These are phyloP conservation scores for Bombus haemorrhoidalis DNA, from an alignment of 1,140 invertebrate species.

Conservation along the genomic window DNA sequence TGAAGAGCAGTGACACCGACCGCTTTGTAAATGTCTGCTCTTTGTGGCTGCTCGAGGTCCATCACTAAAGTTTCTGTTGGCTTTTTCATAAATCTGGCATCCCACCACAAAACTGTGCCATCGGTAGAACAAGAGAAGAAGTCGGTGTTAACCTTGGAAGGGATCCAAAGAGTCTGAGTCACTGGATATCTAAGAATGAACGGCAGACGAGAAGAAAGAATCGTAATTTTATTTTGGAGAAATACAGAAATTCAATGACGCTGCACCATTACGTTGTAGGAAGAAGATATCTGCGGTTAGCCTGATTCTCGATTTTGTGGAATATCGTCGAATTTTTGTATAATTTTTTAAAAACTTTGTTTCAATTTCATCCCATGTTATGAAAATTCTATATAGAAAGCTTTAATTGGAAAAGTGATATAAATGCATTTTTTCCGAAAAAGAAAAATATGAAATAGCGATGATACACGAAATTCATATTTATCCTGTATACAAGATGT, in stretches of 20 bases:
- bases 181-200: constrained; percentile 85
- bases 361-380: no score
- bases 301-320: no score
- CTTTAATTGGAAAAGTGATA: no score
- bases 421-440: no score
- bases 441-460: no score
- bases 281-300: no score
- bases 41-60: constrained; percentile 87
- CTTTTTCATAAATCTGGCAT: constrained; percentile 90
- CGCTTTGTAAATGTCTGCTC: constrained; percentile 86
- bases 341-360: no score
- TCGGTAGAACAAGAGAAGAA: constrained; percentile 95
- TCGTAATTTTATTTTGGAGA: background rate
- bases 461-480: no score
- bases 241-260: background rate
- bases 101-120: constrained; percentile 91
- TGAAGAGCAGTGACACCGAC: constrained; percentile 91
- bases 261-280: no score
- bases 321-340: no score
- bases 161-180: constrained; percentile 89
- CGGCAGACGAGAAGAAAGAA: constrained; percentile 9
- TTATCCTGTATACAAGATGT: no score
- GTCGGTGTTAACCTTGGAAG: constrained; percentile 91
- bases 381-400: no score
- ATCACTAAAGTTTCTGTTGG: constrained; percentile 91